Evolutionary conservation across 2,113 vertebrate genomes (phyloP).

Genomic region (Ovis aries): ARS-UI_Ramb_v3.0 NC_056059.1:23045001-23045500

Average conservation of each 20-base stretch:
- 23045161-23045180: neutral
- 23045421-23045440: neutral
- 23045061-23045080: neutral
- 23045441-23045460: neutral
- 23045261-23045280: neutral
- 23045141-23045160: neutral
- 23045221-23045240: neutral
- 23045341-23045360: neutral
- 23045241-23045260: neutral
- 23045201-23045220: neutral
- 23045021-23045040: neutral
- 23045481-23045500: neutral
- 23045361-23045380: neutral
- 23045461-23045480: neutral
- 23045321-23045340: neutral
- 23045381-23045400: neutral
- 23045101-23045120: neutral
- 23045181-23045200: neutral
- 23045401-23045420: neutral
- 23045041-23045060: neutral
- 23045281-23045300: neutral
- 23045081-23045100: neutral
- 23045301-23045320: neutral
- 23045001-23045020: neutral
- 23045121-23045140: neutral